Evolutionary conservation across 2,888 invertebrate genomes (phyloP).

Genomic region (Eupithecia vulgata): DNA sequence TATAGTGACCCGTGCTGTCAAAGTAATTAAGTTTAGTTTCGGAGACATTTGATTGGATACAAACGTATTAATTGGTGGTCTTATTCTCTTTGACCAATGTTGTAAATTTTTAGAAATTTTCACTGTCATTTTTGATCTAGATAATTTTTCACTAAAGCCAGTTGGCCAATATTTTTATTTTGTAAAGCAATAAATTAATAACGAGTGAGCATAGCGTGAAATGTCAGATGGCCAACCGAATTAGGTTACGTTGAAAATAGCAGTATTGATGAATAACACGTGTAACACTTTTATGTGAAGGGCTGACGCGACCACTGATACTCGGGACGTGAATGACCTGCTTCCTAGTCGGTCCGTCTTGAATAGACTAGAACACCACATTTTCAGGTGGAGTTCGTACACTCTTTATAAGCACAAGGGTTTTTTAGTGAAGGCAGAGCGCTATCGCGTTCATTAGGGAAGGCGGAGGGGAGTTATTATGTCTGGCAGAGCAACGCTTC

Average conservation of each 20-base stretch:
- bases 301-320: not conserved
- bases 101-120: not conserved
- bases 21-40: too few relatives aligned
- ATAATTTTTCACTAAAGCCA: not conserved
- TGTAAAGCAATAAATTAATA: slow-evolving; percentile 3
- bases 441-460: not conserved
- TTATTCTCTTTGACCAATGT: too few relatives aligned
- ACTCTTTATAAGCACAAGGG: not conserved
- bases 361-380: too few relatives aligned
- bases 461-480: not conserved
- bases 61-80: too few relatives aligned
- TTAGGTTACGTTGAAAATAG: slow-evolving; percentile 22
- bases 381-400: not conserved
- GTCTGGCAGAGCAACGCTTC: not conserved
- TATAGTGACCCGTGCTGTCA: too few relatives aligned
- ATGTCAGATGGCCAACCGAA: slow-evolving; percentile 23
- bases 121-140: not conserved
- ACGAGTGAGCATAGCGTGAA: slow-evolving; percentile 28
- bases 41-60: too few relatives aligned
- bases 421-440: not conserved
- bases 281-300: not conserved
- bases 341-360: not conserved
- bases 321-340: not conserved
- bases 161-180: slow-evolving; percentile 3
- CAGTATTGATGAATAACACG: not conserved